phyloP scores from a whole-genome alignment of 2,113 vertebrate species.

The Hepsetus odoe region DNA sequence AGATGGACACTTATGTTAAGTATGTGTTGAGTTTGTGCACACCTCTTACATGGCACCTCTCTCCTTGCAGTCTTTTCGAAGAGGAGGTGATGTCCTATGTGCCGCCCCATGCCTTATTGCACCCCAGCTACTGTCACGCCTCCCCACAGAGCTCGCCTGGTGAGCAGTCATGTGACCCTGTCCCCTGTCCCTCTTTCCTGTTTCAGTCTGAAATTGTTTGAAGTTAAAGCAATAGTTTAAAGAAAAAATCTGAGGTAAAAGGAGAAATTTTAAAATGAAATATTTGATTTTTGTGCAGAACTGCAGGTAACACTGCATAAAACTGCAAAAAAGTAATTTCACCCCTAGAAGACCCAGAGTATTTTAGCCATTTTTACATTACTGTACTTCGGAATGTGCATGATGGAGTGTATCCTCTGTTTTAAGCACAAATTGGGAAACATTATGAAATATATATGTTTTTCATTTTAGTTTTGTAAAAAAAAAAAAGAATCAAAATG shows the following conservation, averaged over 20 bases:
- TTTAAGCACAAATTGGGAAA: too few species aligned
- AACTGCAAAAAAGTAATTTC: too few species aligned
- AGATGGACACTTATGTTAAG: not conserved
- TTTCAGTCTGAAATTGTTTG: slow-evolving; percentile 2
- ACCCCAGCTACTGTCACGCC: slow-evolving; percentile 91
- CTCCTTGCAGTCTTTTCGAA: slow-evolving; percentile 88
- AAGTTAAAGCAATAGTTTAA: not conserved
- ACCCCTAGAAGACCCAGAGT: too few species aligned
- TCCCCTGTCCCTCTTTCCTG: not conserved
- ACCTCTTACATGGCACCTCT: slow-evolving; percentile 40
- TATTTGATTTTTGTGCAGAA: too few species aligned
- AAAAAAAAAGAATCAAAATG: too few species aligned
- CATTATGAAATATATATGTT: too few species aligned
- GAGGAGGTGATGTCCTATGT: slow-evolving; percentile 99
- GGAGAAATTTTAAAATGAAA: too few species aligned
- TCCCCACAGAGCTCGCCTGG: slow-evolving; percentile 98
- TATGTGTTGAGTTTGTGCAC: not conserved
- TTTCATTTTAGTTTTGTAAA: too few species aligned
- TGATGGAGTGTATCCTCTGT: too few species aligned
- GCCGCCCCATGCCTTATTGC: slow-evolving; percentile 91
- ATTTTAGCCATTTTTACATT: too few species aligned
- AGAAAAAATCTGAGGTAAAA: not conserved
- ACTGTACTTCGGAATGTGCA: too few species aligned
- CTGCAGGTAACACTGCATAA: too few species aligned
- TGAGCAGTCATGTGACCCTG: slow-evolving; percentile 63